Percentiles rank a stretch among this genome's conserved stretches.
Conservation (phyloP, 2,113 vertebrate genomes). For the Sigmodon hispidus region DNA sequence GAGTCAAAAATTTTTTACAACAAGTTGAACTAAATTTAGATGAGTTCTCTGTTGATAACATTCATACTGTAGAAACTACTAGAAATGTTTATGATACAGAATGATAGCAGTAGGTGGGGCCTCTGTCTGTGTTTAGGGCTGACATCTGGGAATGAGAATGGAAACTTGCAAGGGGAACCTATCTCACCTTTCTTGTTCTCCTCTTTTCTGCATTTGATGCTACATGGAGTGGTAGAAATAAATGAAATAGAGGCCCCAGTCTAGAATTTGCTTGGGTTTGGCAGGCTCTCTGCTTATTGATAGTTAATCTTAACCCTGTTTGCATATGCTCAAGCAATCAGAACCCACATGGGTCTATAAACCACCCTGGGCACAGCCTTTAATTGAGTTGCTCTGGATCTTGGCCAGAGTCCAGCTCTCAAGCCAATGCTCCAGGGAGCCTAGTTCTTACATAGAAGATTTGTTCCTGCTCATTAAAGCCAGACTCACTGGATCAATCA, state of each 20-base stretch:
- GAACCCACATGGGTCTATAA: background rate
- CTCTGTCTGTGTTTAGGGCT: background rate
- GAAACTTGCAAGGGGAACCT: background rate
- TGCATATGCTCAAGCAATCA: background rate
- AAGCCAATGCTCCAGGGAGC: background rate
- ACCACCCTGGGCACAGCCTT: background rate
- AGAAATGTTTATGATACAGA: constrained; percentile 10
- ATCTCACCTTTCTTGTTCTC: background rate
- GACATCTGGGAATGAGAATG: background rate
- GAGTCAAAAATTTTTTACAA: no score
- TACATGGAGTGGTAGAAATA: background rate
- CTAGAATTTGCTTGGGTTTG: background rate
- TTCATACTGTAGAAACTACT: constrained; percentile 36
- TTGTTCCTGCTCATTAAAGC: background rate
- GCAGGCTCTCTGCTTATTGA: background rate
- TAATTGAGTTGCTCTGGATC: background rate
- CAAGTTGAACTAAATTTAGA: constrained; percentile 56
- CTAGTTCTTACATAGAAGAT: background rate
- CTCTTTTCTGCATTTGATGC: background rate
- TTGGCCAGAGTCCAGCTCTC: background rate
- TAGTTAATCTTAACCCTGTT: background rate
- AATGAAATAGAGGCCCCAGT: background rate
- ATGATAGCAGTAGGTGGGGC: background rate
- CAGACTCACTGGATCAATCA: background rate
- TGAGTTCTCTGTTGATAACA: constrained; percentile 59